Percentiles rank a stretch among this genome's conserved stretches.
Evolutionary conservation across 2,888 invertebrate genomes (phyloP).

Genomic region (Electrophaes corylata): DNA sequence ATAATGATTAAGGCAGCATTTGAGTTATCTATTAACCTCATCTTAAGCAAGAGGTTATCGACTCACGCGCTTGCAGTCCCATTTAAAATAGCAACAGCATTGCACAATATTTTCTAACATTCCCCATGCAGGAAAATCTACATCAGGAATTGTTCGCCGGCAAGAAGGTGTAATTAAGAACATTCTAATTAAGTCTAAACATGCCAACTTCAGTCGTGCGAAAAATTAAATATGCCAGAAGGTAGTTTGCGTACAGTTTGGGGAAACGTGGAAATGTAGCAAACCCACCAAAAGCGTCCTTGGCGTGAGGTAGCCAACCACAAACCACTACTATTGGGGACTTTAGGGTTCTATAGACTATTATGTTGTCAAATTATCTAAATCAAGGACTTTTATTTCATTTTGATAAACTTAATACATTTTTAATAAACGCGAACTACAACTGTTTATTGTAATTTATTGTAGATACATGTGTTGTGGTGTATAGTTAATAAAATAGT

Average conservation of each 20-base stretch:
- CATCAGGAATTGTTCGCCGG: slow-evolving; percentile 7
- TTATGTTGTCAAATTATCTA: too few relatives aligned
- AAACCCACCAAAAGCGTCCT: slow-evolving; percentile 38
- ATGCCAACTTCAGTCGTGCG: slow-evolving; percentile 32
- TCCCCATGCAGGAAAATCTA: not conserved
- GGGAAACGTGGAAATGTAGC: slow-evolving; percentile 28
- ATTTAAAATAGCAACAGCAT: slow-evolving; percentile 7
- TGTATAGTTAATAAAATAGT: too few relatives aligned
- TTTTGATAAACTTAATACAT: too few relatives aligned
- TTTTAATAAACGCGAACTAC: too few relatives aligned
- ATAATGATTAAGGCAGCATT: slow-evolving; percentile 1
- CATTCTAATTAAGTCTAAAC: slow-evolving; percentile 38
- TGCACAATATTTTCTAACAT: slow-evolving; percentile 11
- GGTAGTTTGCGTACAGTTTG: slow-evolving; percentile 27
- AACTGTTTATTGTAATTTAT: too few relatives aligned
- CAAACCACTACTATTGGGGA: not conserved
- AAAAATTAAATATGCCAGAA: slow-evolving; percentile 39
- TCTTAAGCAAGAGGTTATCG: slow-evolving; percentile 12
- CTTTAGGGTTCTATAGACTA: not conserved
- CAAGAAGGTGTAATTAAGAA: slow-evolving; percentile 32
- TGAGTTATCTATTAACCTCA: slow-evolving; percentile 5
- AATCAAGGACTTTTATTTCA: too few relatives aligned
- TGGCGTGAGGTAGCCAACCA: slow-evolving; percentile 19
- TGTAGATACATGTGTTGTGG: too few relatives aligned
- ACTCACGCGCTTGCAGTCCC: slow-evolving; percentile 12